phyloP scores from a whole-genome alignment of 2,888 invertebrate species.

The Zhuqinia jingwanae region DNA sequence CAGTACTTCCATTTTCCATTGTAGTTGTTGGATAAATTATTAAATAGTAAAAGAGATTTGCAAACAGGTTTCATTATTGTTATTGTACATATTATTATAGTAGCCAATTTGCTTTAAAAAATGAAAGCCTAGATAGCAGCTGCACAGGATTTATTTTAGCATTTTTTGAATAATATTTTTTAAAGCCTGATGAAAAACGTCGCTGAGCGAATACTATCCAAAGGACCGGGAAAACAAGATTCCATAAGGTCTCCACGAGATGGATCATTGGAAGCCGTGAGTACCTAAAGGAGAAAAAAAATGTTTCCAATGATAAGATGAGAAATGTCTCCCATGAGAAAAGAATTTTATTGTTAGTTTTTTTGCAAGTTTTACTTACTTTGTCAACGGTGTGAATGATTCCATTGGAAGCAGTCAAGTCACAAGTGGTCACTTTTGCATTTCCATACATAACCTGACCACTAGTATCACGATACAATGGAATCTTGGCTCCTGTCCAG shows the following conservation, averaged over 20 bases:
- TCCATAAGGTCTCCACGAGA: constrained; percentile 66
- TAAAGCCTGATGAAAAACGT: constrained; percentile 63
- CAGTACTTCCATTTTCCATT: background rate
- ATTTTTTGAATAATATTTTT: too few relatives aligned
- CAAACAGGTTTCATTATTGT: too few relatives aligned
- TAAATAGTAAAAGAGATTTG: too few relatives aligned
- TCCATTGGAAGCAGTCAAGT: constrained; percentile 81
- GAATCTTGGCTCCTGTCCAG: constrained; percentile 80
- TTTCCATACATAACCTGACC: constrained; percentile 80
- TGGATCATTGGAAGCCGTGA: constrained; percentile 40
- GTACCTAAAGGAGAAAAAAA: constrained; percentile 30
- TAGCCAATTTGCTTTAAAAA: too few relatives aligned
- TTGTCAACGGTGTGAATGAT: constrained; percentile 80
- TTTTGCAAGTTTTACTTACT: constrained; percentile 79
- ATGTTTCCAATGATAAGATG: too few relatives aligned
- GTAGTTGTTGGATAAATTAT: background rate
- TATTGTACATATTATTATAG: too few relatives aligned
- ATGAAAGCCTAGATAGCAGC: too few relatives aligned
- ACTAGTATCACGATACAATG: constrained; percentile 80
- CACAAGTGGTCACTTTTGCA: constrained; percentile 80
- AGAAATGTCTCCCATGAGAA: too few relatives aligned
- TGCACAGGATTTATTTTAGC: too few relatives aligned
- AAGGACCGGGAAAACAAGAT: constrained; percentile 65
- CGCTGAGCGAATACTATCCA: constrained; percentile 55
- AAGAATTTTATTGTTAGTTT: too few relatives aligned